A percentile compares a stretch with the other conserved stretches of the same genome.
Evolutionary conservation across 2,888 invertebrate species (phyloP).

Genomic region (Cryptus armator): DNA sequence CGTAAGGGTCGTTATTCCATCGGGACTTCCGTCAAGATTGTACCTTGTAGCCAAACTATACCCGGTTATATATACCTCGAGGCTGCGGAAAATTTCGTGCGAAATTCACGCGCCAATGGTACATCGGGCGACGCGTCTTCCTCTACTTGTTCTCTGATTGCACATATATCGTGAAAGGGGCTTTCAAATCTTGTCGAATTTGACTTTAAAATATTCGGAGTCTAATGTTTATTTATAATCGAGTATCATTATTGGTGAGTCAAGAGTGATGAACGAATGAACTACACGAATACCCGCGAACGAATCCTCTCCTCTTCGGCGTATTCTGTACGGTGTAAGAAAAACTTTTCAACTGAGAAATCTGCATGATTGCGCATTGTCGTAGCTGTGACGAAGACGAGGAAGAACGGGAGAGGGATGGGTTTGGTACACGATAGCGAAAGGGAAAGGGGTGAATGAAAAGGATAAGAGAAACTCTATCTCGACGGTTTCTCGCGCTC

Average conservation of each 20-base stretch:
- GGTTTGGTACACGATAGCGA: constrained; percentile 14
- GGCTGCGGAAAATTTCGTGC: not conserved
- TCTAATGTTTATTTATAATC: constrained; percentile 61
- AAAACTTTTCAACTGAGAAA: constrained; percentile 67
- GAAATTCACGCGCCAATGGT: not conserved
- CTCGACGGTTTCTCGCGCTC: constrained; percentile 32
- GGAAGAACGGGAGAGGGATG: constrained; percentile 25
- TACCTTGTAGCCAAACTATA: not conserved
- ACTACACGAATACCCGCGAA: constrained; percentile 8
- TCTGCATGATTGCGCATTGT: constrained; percentile 79
- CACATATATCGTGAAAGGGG: not conserved
- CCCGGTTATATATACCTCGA: not conserved
- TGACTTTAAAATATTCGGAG: not conserved
- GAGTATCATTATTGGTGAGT: constrained; percentile 57
- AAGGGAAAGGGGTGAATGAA: constrained; percentile 45
- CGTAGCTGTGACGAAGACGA: constrained; percentile 64
- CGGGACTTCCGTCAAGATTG: constrained; percentile 30
- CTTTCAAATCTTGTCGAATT: constrained; percentile 37
- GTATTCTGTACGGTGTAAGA: constrained; percentile 53
- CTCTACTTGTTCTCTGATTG: not conserved
- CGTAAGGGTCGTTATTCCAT: constrained; percentile 18
- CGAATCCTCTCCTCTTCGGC: constrained; percentile 39
- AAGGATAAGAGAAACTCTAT: constrained; percentile 30
- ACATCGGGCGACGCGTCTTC: not conserved
- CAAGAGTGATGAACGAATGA: constrained; percentile 33